Evolutionary conservation across 2,888 invertebrate species (phyloP).

Genomic region (Alviniconcha strummeri): DNA sequence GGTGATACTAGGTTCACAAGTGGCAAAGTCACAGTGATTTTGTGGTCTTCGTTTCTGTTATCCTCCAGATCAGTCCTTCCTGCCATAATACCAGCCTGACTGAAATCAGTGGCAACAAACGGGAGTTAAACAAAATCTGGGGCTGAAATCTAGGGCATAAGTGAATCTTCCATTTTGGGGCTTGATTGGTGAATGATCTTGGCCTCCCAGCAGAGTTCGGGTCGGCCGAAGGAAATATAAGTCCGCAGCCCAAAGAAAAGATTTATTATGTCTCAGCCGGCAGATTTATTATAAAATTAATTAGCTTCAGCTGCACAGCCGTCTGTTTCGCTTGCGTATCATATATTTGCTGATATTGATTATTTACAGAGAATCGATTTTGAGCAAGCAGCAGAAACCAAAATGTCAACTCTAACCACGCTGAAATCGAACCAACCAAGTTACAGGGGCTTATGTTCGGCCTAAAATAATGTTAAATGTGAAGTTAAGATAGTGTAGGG

Average conservation of each 20-base stretch:
- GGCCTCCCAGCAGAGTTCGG: neutral
- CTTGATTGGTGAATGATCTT: neutral
- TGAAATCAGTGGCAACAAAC: no score
- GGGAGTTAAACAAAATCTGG: neutral
- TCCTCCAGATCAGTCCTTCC: no score
- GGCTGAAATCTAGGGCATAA: conserved; percentile 21
- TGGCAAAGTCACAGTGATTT: no score
- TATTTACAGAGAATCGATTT: conserved; percentile 43
- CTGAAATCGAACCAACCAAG: conserved; percentile 12
- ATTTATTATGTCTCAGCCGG: conserved; percentile 1
- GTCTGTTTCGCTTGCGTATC: conserved; percentile 32
- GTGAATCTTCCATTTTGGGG: conserved; percentile 30
- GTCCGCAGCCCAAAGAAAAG: no score
- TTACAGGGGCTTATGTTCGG: neutral
- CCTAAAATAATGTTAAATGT: neutral
- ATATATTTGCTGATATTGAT: conserved; percentile 43
- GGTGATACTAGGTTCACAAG: no score
- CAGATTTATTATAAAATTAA: conserved; percentile 25
- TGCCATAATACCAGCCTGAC: no score
- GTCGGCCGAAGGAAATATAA: neutral
- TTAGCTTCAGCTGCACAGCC: conserved; percentile 28
- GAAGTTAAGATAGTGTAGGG: neutral
- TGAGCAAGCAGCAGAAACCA: conserved; percentile 40
- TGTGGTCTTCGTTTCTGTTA: no score
- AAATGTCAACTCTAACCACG: conserved; percentile 37